These are phyloP conservation scores for Sakesphorus luctuosus DNA, from an alignment of 2,113 vertebrate species.

Conservation along the genomic window DNA sequence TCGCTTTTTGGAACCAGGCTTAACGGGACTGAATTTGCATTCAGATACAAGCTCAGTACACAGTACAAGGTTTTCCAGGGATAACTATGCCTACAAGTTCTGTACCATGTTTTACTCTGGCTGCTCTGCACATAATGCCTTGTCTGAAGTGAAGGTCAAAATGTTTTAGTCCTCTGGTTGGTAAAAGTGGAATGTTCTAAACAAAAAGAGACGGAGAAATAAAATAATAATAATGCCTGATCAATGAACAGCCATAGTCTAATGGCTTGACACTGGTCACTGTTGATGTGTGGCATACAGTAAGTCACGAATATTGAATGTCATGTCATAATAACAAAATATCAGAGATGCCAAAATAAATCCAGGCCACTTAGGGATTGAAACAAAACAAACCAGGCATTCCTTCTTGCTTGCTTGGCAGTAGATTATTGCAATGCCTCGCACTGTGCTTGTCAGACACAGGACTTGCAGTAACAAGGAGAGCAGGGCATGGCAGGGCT, in stretches of 20 bases:
- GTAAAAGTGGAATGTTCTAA: background rate
- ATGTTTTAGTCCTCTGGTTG: background rate
- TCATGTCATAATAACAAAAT: background rate
- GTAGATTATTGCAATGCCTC: background rate
- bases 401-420: background rate
- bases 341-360: constrained; percentile 15
- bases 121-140: background rate
- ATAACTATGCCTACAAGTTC: background rate
- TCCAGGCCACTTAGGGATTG: background rate
- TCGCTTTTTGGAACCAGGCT: background rate
- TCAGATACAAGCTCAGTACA: background rate
- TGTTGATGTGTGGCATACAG: background rate
- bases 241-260: background rate
- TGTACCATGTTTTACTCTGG: background rate
- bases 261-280: background rate
- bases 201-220: background rate
- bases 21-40: background rate
- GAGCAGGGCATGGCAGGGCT: background rate
- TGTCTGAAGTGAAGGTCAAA: background rate
- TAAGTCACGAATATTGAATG: background rate
- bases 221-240: background rate
- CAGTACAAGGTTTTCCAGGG: background rate
- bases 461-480: background rate
- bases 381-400: background rate
- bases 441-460: background rate